These are phyloP conservation scores for Aradus depressus DNA, from an alignment of 2,888 invertebrate genomes.

Conservation along the genomic window DNA sequence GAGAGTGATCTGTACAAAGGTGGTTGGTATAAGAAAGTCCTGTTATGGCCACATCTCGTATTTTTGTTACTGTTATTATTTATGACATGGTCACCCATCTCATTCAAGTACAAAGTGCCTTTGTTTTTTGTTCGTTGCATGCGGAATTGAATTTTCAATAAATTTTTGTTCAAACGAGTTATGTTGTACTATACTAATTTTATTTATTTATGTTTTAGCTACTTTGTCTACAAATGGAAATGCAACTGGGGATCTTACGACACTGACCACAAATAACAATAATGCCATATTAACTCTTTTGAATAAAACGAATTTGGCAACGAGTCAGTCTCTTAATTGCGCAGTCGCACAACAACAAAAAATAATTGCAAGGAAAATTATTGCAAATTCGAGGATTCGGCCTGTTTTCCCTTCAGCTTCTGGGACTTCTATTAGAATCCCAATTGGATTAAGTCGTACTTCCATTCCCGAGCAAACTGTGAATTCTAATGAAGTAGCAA, in stretches of 20 bases:
- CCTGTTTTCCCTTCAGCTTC: conserved; percentile 1
- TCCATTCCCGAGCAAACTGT: conserved; percentile 7
- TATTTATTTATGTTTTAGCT: background rate
- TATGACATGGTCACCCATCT: too few relatives aligned
- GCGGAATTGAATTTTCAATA: too few relatives aligned
- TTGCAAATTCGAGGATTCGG: conserved; percentile 39
- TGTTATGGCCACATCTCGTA: too few relatives aligned
- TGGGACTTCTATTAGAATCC: background rate
- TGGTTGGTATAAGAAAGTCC: too few relatives aligned
- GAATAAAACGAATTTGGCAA: conserved; percentile 2
- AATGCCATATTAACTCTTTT: conserved; percentile 3
- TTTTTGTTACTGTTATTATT: too few relatives aligned
- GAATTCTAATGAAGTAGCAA: conserved; percentile 3
- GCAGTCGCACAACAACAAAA: conserved; percentile 32
- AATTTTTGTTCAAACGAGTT: background rate
- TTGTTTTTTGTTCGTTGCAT: too few relatives aligned
- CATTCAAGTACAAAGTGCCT: too few relatives aligned
- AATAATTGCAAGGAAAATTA: conserved; percentile 45
- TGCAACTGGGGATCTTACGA: conserved; percentile 31
- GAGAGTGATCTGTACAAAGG: too few relatives aligned
- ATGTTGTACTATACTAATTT: too few relatives aligned
- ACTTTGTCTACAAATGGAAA: conserved; percentile 28
- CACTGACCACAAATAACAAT: conserved; percentile 15
- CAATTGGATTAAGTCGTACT: conserved; percentile 38
- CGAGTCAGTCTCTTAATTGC: conserved; percentile 32